Conservation (phyloP, 2,113 vertebrate species). For the Atlantisia rogersi region DNA sequence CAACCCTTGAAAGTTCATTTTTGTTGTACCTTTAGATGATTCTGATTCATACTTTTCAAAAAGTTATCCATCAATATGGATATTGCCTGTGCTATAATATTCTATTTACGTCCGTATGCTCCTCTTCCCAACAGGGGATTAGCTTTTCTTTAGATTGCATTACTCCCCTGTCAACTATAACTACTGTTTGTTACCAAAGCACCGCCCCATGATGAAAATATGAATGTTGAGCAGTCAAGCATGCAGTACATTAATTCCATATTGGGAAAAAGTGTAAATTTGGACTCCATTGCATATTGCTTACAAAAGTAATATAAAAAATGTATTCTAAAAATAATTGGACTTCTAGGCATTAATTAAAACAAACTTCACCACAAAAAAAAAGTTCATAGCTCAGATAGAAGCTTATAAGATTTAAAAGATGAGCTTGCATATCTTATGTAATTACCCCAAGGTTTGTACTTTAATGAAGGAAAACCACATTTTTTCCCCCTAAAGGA, state of each 20-base stretch:
- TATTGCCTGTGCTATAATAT: neutral
- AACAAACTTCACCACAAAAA: neutral
- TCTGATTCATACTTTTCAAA: neutral
- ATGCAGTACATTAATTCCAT: neutral
- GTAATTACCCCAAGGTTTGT: neutral
- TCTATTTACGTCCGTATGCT: neutral
- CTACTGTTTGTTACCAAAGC: neutral
- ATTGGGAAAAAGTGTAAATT: neutral
- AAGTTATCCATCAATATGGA: neutral
- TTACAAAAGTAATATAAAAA: neutral
- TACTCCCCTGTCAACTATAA: neutral
- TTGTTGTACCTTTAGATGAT: neutral
- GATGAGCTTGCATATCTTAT: neutral
- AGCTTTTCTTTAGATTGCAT: neutral
- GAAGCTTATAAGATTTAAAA: neutral
- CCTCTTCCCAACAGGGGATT: neutral
- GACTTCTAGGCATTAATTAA: neutral
- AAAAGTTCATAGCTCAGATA: neutral
- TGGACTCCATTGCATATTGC: neutral
- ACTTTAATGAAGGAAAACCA: neutral
- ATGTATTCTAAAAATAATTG: neutral
- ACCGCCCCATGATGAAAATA: neutral
- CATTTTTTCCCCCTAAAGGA: accelerated
- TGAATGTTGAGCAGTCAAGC: neutral
- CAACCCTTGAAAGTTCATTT: neutral